Conservation (phyloP, 2,888 invertebrate species). For the Epirrhoe alternata region DNA sequence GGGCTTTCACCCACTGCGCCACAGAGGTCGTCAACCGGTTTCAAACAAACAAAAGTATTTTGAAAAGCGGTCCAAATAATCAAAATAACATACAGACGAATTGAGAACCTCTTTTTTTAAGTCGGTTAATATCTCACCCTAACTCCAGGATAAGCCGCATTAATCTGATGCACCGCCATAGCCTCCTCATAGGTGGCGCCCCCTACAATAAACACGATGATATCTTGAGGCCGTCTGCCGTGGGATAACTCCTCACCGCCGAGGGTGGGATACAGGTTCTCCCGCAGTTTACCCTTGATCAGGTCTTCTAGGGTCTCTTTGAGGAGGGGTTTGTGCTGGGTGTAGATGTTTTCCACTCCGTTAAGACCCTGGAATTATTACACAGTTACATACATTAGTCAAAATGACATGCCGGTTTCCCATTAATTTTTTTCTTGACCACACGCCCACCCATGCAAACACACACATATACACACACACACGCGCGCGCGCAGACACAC, state of each 20-base stretch:
- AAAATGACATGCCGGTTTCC: no score
- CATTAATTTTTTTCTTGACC: no score
- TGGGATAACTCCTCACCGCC: conserved; percentile 84
- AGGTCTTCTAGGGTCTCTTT: conserved; percentile 95
- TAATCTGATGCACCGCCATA: conserved; percentile 91
- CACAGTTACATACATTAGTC: no score
- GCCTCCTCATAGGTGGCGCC: conserved; percentile 99
- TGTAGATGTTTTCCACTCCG: conserved; percentile 99
- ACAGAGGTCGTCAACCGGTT: no score
- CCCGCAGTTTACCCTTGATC: conserved; percentile 94
- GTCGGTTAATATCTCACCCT: conserved; percentile 64
- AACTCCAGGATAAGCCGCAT: conserved; percentile 88
- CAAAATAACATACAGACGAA: no score
- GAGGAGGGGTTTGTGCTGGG: conserved; percentile 98
- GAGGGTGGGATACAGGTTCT: conserved; percentile 93
- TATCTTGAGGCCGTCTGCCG: conserved; percentile 92
- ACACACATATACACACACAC: no score
- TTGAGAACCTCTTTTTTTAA: no score
- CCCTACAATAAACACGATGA: conserved; percentile 98
- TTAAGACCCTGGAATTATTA: conserved; percentile 89
- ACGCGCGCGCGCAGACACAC: no score
- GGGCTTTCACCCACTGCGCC: no score
- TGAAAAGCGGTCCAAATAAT: no score
- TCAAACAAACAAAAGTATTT: no score
- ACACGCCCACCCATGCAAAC: no score